These are phyloP conservation scores for Pectinophora gossypiella DNA, from an alignment of 1,140 invertebrate species.

Conservation along the genomic window DNA sequence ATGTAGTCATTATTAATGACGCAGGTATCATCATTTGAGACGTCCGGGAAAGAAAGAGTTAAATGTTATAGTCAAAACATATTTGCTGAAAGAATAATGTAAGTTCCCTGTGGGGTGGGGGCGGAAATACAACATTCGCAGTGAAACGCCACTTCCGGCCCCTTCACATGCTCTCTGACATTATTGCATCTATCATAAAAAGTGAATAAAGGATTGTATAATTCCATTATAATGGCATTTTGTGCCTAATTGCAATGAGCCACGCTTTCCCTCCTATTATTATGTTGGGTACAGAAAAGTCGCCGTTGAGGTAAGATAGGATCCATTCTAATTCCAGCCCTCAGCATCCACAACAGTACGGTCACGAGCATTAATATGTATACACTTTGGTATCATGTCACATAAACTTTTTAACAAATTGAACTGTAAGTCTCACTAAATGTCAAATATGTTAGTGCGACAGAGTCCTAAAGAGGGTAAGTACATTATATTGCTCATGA, in stretches of 20 bases:
- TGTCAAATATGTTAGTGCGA: too few species aligned
- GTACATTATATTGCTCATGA: too few species aligned
- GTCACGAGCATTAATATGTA: too few species aligned
- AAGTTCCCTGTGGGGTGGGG: constrained; percentile 41
- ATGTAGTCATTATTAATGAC: constrained; percentile 32
- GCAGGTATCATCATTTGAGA: constrained; percentile 28
- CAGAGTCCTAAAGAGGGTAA: too few species aligned
- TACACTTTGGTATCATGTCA: too few species aligned
- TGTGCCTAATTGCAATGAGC: not conserved
- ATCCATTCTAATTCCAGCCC: too few species aligned
- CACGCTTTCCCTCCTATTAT: too few species aligned
- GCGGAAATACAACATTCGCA: constrained; percentile 55
- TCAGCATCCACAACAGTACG: too few species aligned
- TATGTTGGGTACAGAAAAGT: too few species aligned
- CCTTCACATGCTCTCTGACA: constrained; percentile 35
- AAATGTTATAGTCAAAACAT: constrained; percentile 64
- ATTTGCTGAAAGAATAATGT: constrained; percentile 71
- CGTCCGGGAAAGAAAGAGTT: constrained; percentile 31
- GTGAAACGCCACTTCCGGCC: constrained; percentile 49
- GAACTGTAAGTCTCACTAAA: too few species aligned
- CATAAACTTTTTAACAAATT: too few species aligned
- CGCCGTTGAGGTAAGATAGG: too few species aligned
- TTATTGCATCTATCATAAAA: constrained; percentile 15
- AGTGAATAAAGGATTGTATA: constrained; percentile 17
- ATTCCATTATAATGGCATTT: not conserved